Evolutionary conservation across 2,797 vertebrate species (phyloP).

Genomic region (Dendrocincla tyrannina): DNA sequence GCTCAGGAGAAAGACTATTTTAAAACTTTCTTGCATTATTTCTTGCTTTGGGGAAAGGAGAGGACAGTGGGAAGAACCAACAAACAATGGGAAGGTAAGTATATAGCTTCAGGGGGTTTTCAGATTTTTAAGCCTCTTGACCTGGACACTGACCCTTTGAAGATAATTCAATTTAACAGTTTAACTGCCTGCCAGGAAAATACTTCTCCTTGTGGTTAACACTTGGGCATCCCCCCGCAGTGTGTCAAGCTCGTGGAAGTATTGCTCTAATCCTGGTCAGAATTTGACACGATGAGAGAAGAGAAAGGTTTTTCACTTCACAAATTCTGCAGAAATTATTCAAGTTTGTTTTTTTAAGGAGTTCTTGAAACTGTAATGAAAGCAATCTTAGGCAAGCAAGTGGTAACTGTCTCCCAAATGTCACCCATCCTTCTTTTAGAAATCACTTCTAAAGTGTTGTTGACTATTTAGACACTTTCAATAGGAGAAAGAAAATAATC

Average conservation of each 20-base stretch:
- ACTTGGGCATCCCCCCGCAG: neutral
- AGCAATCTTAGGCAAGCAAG: neutral
- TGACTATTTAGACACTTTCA: neutral
- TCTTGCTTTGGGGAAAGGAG: neutral
- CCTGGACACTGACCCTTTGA: neutral
- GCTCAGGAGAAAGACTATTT: neutral
- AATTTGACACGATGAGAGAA: neutral
- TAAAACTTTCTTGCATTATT: neutral
- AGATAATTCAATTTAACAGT: slow-evolving; percentile 3
- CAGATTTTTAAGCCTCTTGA: neutral
- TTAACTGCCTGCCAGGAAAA: neutral
- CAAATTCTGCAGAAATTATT: neutral
- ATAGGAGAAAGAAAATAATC: slow-evolving; percentile 16
- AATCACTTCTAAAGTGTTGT: neutral
- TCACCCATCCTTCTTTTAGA: neutral
- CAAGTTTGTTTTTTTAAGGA: neutral
- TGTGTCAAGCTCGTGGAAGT: neutral
- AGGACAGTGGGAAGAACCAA: neutral
- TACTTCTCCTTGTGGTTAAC: neutral
- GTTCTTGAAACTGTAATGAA: neutral
- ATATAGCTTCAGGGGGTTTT: neutral
- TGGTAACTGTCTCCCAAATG: neutral
- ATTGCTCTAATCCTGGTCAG: neutral
- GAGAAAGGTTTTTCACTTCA: slow-evolving; percentile 7
- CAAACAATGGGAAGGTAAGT: neutral